Percentiles rank a stretch among this genome's conserved stretches.
These are phyloP conservation scores for Drosophila macrospina DNA, from an alignment of 2,888 invertebrate genomes.

Conservation along the genomic window DNA sequence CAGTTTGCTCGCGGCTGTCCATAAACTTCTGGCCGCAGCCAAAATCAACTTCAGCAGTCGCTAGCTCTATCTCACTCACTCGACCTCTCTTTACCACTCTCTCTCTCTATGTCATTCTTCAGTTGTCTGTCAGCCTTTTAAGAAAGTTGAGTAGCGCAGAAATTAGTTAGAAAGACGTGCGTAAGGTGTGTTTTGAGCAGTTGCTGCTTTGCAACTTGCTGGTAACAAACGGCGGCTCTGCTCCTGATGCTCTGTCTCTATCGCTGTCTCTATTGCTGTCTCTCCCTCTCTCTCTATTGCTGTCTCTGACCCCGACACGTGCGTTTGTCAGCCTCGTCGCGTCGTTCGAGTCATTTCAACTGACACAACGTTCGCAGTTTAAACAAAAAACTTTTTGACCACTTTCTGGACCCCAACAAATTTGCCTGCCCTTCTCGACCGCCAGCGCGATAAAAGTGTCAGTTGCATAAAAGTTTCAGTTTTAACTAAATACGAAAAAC, in stretches of 20 bases:
- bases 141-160: constrained; percentile 70
- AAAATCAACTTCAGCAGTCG: constrained; percentile 41
- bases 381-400: constrained; percentile 51
- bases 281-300: not conserved
- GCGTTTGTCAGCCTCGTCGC: constrained; percentile 47
- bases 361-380: constrained; percentile 39
- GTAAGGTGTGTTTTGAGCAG: constrained; percentile 72
- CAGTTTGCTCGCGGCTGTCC: constrained; percentile 32
- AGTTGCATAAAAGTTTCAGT: constrained; percentile 67
- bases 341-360: constrained; percentile 65
- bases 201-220: constrained; percentile 26
- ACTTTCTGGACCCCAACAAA: constrained; percentile 36
- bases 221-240: not conserved
- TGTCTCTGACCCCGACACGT: constrained; percentile 36
- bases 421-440: constrained; percentile 63
- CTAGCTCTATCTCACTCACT: not conserved
- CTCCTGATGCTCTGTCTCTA: not conserved
- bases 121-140: constrained; percentile 34
- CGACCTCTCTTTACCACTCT: not conserved
- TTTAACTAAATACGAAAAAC: constrained; percentile 27
- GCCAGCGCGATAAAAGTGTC: constrained; percentile 72
- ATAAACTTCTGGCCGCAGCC: constrained; percentile 73
- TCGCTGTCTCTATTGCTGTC: not conserved
- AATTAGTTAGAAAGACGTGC: constrained; percentile 76
- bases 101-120: no score